These are phyloP conservation scores for Hylomyscus alleni DNA, from an alignment of 2,797 vertebrate species.

Conservation along the genomic window DNA sequence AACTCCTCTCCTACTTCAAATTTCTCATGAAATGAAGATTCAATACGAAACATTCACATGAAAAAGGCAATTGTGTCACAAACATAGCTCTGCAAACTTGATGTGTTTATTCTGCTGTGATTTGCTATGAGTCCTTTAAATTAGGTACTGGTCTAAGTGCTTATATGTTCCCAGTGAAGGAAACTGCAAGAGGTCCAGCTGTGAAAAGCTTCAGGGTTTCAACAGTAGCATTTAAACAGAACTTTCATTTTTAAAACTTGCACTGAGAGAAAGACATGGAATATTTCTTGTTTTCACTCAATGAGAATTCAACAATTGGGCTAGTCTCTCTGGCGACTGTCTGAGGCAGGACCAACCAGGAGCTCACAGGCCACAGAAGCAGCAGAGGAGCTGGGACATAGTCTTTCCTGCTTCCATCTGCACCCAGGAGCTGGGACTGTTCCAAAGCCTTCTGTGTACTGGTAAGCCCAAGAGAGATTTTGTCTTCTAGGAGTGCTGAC, in stretches of 20 bases:
- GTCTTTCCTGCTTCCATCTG: no score
- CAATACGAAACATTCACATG: constrained; percentile 6
- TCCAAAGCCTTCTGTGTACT: no score
- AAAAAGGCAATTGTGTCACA: not conserved
- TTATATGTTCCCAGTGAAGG: not conserved
- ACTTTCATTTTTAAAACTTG: not conserved
- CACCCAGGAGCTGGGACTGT: no score
- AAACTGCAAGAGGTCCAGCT: not conserved
- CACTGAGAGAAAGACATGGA: not conserved
- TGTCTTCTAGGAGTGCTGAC: no score
- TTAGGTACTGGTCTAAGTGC: not conserved
- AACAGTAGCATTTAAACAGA: not conserved
- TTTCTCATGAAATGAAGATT: constrained; percentile 10
- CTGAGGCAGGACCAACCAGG: no score
- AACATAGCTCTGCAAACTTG: not conserved
- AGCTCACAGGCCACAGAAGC: no score
- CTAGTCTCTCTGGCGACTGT: no score
- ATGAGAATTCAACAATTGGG: not conserved
- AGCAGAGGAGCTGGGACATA: no score
- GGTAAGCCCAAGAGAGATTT: no score
- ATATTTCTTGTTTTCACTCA: constrained; percentile 4
- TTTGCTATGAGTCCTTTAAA: not conserved
- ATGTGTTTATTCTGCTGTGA: not conserved
- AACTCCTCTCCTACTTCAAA: not conserved
- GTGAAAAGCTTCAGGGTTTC: not conserved